These are phyloP conservation scores for Anniella stebbinsi DNA, from an alignment of 2,797 vertebrate species.

Conservation along the genomic window DNA sequence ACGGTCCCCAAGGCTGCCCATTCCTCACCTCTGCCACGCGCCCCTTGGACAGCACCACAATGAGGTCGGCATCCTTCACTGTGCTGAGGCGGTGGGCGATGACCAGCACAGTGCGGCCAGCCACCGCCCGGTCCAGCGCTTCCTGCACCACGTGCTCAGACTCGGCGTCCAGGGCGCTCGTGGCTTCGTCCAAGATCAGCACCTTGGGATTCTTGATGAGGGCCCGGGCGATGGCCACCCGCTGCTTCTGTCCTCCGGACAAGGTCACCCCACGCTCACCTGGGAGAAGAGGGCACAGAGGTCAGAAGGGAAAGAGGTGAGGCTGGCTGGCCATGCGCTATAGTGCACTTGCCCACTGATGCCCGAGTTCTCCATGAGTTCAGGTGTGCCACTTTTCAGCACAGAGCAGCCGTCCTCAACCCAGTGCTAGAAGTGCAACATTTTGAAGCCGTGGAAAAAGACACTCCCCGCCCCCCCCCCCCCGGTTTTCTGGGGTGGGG, in stretches of 20 bases:
- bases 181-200: conserved; percentile 94
- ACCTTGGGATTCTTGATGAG: conserved; percentile 91
- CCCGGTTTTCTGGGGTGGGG: no score
- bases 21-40: conserved; percentile 90
- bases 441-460: no score
- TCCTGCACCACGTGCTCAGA: conserved; percentile 92
- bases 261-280: conserved; percentile 91
- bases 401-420: background rate
- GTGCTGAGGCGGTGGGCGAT: conserved; percentile 97
- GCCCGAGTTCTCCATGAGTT: no score
- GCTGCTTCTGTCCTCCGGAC: conserved; percentile 97
- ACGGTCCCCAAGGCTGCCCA: fast-evolving
- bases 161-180: conserved; percentile 92
- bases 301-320: background rate
- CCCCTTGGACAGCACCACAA: conserved; percentile 90
- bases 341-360: no score
- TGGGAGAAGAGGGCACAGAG: background rate
- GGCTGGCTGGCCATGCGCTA: no score
- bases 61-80: conserved; percentile 88
- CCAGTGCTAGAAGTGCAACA: no score
- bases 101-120: conserved; percentile 92
- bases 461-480: no score
- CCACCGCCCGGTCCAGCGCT: conserved; percentile 88
- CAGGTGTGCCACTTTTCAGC: background rate
- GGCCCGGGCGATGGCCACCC: conserved; percentile 93